A percentile compares a stretch with the other conserved stretches of the same genome.
phyloP scores from a whole-genome alignment of 2,888 invertebrate genomes.

The Parascotia fuliginaria region DNA sequence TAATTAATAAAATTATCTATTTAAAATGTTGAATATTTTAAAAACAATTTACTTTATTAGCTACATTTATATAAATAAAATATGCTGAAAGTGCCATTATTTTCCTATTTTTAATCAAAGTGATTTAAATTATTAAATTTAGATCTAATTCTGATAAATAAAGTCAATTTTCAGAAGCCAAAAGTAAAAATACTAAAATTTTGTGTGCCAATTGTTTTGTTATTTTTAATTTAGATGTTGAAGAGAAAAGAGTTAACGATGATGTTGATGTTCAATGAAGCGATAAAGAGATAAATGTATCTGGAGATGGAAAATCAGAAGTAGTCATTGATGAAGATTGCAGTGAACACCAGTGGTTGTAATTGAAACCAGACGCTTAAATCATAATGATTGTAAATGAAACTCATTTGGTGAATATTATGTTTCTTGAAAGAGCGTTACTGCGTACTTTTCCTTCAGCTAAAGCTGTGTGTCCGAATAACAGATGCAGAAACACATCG shows the following conservation, averaged over 20 bases:
- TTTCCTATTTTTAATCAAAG: conserved; percentile 18
- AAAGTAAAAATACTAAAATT: conserved; percentile 13
- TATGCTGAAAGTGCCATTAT: conserved; percentile 29
- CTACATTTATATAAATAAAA: conserved; percentile 22
- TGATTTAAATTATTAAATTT: conserved; percentile 21
- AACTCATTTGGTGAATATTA: no score
- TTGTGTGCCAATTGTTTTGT: conserved; percentile 23
- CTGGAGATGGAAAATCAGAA: neutral
- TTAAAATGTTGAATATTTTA: conserved; percentile 16
- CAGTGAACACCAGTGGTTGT: neutral
- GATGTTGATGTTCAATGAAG: conserved; percentile 12
- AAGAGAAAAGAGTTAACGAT: conserved; percentile 17
- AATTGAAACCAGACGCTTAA: neutral
- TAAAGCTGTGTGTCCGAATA: no score
- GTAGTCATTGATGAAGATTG: neutral
- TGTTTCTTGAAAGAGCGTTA: no score
- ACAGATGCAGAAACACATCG: no score
- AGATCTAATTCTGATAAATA: conserved; percentile 17
- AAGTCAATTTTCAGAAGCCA: conserved; percentile 32
- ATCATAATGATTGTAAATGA: no score
- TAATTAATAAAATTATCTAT: conserved; percentile 16
- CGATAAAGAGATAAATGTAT: conserved; percentile 9
- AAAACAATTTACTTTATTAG: conserved; percentile 9
- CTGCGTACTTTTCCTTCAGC: no score
- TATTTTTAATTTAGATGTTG: conserved; percentile 7